A percentile compares a stretch with the other conserved stretches of the same genome.
phyloP scores from a whole-genome alignment of 2,113 vertebrate species.

The Mus pahari region DNA sequence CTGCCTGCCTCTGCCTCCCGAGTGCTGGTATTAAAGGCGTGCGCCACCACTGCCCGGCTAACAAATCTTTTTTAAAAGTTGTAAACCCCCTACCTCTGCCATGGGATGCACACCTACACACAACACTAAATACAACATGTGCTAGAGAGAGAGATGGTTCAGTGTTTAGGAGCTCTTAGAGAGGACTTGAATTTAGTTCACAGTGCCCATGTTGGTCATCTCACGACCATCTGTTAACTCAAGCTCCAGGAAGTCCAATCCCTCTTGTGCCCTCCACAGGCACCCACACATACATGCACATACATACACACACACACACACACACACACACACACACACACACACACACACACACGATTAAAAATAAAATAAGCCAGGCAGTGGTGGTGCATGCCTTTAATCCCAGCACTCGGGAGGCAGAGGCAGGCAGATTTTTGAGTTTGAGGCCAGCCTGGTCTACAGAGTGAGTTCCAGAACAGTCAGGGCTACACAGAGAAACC shows the following conservation, averaged over 20 bases:
- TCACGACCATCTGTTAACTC: not conserved
- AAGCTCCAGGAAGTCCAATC: not conserved
- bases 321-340: not conserved
- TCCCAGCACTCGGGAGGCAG: not conserved
- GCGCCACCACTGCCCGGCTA: too few species aligned
- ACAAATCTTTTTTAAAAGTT: not conserved
- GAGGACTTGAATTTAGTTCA: not conserved
- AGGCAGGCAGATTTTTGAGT: not conserved
- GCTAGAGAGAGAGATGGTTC: not conserved
- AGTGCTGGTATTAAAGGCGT: too few species aligned
- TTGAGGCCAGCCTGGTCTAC: not conserved
- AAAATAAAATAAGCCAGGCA: not conserved
- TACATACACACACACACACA: not conserved
- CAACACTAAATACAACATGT: not conserved
- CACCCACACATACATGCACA: not conserved
- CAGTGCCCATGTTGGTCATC: not conserved
- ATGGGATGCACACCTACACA: not conserved
- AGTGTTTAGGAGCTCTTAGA: not conserved
- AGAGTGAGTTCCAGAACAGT: not conserved
- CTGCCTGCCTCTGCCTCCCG: too few species aligned
- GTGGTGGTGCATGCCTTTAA: not conserved
- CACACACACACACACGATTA: not conserved
- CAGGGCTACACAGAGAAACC: not conserved
- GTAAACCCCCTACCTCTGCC: not conserved
- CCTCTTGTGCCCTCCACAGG: not conserved